A percentile compares a stretch with the other conserved stretches of the same genome.
Conservation (phyloP, 2,113 vertebrate genomes). For the Varanus salvator region DNA sequence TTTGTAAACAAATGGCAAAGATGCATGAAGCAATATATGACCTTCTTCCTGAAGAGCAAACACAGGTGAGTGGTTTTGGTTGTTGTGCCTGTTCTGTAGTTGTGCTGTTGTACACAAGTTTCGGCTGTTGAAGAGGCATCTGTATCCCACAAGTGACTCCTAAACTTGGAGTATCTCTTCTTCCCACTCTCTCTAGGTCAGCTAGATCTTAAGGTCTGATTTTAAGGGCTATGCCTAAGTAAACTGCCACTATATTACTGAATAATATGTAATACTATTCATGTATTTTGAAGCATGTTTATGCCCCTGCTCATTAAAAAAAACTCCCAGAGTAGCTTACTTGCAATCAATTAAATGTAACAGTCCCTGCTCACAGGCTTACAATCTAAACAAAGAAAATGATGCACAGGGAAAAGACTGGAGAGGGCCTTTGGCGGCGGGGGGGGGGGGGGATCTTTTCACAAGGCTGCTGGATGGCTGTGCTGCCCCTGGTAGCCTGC, state of each 20-base stretch:
- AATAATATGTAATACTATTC: neutral
- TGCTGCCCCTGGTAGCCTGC: too few relatives aligned
- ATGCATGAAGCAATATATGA: constrained; percentile 98
- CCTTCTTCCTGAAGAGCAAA: constrained; percentile 94
- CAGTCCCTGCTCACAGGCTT: too few relatives aligned
- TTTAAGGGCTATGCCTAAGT: neutral
- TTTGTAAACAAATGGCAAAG: constrained; percentile 97
- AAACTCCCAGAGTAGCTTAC: too few relatives aligned
- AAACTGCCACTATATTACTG: neutral
- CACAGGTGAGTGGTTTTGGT: constrained; percentile 81
- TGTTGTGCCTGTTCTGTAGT: constrained; percentile 14
- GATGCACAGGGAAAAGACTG: too few relatives aligned
- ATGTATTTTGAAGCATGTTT: neutral
- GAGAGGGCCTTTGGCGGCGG: too few relatives aligned
- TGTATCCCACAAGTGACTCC: neutral
- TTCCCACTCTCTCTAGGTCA: neutral
- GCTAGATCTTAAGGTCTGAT: neutral
- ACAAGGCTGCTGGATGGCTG: too few relatives aligned
- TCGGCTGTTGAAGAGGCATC: neutral
- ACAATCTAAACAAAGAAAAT: too few relatives aligned
- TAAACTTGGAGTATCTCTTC: neutral
- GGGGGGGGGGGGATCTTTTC: too few relatives aligned
- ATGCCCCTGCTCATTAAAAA: too few relatives aligned
- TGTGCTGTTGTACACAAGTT: neutral
- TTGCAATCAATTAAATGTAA: too few relatives aligned